A percentile compares a stretch with the other conserved stretches of the same genome.
Evolutionary conservation across 2,888 invertebrate genomes (phyloP).

Genomic region (Hoplodrina ambigua): DNA sequence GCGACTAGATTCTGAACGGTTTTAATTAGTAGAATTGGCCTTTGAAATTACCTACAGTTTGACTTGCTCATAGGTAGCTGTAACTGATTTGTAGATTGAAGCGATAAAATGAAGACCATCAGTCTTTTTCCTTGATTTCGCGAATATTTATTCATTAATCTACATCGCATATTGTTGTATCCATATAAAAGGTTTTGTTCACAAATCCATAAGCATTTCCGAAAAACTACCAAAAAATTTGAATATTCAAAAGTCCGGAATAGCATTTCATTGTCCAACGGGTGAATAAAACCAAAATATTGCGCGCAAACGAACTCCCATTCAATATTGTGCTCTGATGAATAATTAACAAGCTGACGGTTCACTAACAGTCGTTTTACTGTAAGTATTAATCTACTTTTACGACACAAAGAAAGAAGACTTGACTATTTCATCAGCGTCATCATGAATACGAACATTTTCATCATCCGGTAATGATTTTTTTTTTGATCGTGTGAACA

Average conservation of each 20-base stretch:
- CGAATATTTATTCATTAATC: neutral
- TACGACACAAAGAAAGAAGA: neutral
- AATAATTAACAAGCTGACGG: conserved; percentile 66
- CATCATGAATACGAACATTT: no score
- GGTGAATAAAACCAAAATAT: conserved; percentile 59
- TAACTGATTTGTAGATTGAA: neutral
- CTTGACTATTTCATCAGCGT: no score
- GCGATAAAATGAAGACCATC: neutral
- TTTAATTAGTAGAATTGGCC: no score
- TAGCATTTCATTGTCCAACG: conserved; percentile 51
- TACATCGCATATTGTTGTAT: neutral
- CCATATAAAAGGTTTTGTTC: conserved; percentile 11
- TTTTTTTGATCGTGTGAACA: no score
- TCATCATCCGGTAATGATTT: no score
- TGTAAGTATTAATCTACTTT: conserved; percentile 8
- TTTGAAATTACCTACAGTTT: no score
- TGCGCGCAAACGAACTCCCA: conserved; percentile 54
- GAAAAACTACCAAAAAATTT: conserved; percentile 28
- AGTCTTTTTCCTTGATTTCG: neutral
- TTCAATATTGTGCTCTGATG: conserved; percentile 63
- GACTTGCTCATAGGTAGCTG: no score
- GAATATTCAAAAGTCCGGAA: conserved; percentile 51
- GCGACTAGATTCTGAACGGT: no score
- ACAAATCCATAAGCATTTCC: conserved; percentile 34
- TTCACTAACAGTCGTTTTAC: conserved; percentile 29